Conservation (phyloP, 2,888 invertebrate genomes). For the Lepidochrysops patricia region DNA sequence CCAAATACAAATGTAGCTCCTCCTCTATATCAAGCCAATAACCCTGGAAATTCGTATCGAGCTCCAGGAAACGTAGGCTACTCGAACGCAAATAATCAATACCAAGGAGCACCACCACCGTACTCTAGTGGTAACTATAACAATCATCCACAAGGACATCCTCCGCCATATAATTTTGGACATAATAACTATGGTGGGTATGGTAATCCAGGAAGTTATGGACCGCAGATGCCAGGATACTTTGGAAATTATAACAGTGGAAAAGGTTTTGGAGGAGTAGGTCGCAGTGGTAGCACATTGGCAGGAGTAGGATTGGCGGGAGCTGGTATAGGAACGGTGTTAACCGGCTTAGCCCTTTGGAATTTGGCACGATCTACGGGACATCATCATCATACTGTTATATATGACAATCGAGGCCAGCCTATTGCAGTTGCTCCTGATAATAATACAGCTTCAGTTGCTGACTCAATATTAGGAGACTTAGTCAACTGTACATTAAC, state of each 20-base stretch:
- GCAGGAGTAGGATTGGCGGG: slow-evolving; percentile 63
- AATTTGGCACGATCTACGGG: slow-evolving; percentile 67
- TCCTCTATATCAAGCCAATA: slow-evolving; percentile 30
- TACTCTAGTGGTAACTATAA: slow-evolving; percentile 44
- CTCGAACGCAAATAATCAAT: slow-evolving; percentile 36
- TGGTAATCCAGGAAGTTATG: slow-evolving; percentile 37
- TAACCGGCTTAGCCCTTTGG: slow-evolving; percentile 68
- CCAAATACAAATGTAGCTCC: slow-evolving; percentile 19
- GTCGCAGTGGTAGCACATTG: slow-evolving; percentile 48
- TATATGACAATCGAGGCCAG: slow-evolving; percentile 65
- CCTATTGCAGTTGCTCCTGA: slow-evolving; percentile 58
- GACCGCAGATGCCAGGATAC: slow-evolving; percentile 54
- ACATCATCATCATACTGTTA: slow-evolving; percentile 54
- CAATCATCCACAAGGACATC: slow-evolving; percentile 49
- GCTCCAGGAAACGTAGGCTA: slow-evolving; percentile 47
- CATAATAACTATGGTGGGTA: slow-evolving; percentile 34
- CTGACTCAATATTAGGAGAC: slow-evolving; percentile 56
- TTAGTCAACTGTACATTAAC: slow-evolving; percentile 63
- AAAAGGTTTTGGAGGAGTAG: slow-evolving; percentile 46
- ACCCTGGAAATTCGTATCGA: slow-evolving; percentile 40
- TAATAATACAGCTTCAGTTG: slow-evolving; percentile 41
- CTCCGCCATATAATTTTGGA: slow-evolving; percentile 47
- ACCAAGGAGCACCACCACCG: slow-evolving; percentile 51
- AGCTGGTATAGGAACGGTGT: slow-evolving; percentile 61
- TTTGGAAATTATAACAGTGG: slow-evolving; percentile 51